phyloP scores from a whole-genome alignment of 2,113 vertebrate genomes.

The Mirounga angustirostris region DNA sequence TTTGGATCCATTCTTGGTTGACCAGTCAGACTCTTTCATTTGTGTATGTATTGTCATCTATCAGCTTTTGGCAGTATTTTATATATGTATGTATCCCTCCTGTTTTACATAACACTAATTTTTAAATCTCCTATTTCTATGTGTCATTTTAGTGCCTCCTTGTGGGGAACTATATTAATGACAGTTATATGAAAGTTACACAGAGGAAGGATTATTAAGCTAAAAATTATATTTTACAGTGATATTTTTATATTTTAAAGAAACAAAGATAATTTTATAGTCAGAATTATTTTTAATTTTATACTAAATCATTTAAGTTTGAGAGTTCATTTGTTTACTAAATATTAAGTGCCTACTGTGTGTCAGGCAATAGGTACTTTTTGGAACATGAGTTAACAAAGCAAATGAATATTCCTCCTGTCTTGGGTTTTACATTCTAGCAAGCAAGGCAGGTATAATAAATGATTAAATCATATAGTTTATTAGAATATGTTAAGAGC shows the following conservation, averaged over 20 bases:
- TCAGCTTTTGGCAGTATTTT: not conserved
- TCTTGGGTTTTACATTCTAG: not conserved
- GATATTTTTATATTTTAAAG: slow-evolving; percentile 20
- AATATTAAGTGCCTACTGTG: not conserved
- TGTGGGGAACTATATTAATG: slow-evolving; percentile 59
- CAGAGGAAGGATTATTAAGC: not conserved
- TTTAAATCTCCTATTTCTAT: not conserved
- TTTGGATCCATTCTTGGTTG: not conserved
- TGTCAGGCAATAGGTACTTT: not conserved
- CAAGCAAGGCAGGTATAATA: not conserved
- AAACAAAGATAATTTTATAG: not conserved
- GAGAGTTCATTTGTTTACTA: not conserved
- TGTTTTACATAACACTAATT: slow-evolving; percentile 26
- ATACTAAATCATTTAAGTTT: not conserved
- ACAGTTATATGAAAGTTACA: not conserved
- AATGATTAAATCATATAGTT: not conserved
- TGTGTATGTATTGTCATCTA: not conserved
- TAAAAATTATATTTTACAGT: slow-evolving; percentile 31
- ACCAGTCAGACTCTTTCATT: not conserved
- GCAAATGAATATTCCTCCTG: not conserved
- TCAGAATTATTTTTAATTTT: slow-evolving; percentile 32
- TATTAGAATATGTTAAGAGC: not conserved
- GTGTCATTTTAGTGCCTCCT: slow-evolving; percentile 64
- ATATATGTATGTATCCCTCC: not conserved
- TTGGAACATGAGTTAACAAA: slow-evolving; percentile 38